Conservation (phyloP, 2,797 vertebrate species). For the Loris lydekkerianus region DNA sequence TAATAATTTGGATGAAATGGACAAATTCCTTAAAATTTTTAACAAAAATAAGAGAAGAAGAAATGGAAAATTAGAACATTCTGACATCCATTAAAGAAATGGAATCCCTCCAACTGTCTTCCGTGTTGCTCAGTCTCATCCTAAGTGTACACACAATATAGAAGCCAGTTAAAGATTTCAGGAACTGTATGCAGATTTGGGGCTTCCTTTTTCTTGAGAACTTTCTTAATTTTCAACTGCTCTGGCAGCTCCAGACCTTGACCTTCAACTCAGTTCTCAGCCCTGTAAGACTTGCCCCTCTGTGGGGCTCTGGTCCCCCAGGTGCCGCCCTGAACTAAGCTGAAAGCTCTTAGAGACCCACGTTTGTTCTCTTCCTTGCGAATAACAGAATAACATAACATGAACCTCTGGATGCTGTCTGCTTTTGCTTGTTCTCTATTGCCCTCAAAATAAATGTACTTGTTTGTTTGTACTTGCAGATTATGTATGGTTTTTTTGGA, state of each 20-base stretch:
- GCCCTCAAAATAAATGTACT: background rate
- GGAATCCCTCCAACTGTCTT: background rate
- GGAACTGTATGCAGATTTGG: background rate
- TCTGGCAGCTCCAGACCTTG: background rate
- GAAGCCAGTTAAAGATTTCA: background rate
- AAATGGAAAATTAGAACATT: background rate
- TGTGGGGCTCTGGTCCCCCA: background rate
- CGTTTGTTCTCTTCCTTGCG: background rate
- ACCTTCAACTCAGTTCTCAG: background rate
- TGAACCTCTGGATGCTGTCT: background rate
- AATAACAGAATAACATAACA: background rate
- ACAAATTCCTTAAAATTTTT: background rate
- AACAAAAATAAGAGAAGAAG: background rate
- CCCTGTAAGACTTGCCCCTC: background rate
- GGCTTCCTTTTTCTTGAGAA: background rate
- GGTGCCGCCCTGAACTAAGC: background rate
- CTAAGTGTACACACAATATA: rapidly evolving
- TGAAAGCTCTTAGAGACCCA: background rate
- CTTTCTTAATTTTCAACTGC: background rate
- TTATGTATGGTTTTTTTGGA: background rate
- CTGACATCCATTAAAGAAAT: background rate
- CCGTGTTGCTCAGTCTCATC: background rate
- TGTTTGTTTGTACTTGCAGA: background rate
- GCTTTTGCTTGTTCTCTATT: background rate
- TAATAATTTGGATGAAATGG: background rate